Conservation (phyloP, 1,140 invertebrate genomes). For the Tribolium castaneum region DNA sequence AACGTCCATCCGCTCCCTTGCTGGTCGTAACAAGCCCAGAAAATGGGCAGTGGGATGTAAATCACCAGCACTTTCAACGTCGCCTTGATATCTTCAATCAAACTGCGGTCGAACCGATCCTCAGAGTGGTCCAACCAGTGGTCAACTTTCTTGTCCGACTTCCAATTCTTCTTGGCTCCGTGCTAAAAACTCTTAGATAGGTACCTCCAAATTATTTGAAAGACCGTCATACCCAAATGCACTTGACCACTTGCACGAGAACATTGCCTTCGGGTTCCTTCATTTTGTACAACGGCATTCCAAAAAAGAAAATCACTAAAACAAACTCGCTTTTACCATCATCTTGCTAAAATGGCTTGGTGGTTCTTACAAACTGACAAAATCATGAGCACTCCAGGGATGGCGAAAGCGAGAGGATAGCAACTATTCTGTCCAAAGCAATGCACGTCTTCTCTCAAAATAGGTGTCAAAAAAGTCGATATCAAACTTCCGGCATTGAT, state of each 20-base stretch:
- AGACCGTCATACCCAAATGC: constrained; percentile 78
- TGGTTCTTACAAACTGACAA: constrained; percentile 76
- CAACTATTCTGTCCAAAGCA: constrained; percentile 87
- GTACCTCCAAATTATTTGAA: neutral
- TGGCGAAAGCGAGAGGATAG: constrained; percentile 91
- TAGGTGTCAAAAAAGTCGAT: constrained; percentile 91
- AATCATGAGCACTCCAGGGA: constrained; percentile 89
- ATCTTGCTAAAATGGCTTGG: neutral
- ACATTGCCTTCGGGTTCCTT: constrained; percentile 86
- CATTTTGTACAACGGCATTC: constrained; percentile 81
- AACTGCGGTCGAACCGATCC: constrained; percentile 74
- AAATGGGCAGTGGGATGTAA: constrained; percentile 87
- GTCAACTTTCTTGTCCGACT: constrained; percentile 67
- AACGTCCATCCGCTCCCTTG: constrained; percentile 82
- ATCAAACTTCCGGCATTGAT: constrained; percentile 94
- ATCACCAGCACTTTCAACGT: constrained; percentile 79
- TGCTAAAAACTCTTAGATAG: constrained; percentile 60
- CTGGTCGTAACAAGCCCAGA: constrained; percentile 91
- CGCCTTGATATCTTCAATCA: constrained; percentile 82
- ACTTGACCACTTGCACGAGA: constrained; percentile 79
- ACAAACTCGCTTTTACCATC: constrained; percentile 56
- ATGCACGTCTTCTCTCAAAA: constrained; percentile 82
- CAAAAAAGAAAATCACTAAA: constrained; percentile 84
- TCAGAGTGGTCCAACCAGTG: constrained; percentile 89
- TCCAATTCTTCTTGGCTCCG: constrained; percentile 62